Evolutionary conservation across 2,797 vertebrate genomes (phyloP), one percentile per base, ranked within the genome.

Genomic region (Hippoglossus hippoglossus): DNA sequence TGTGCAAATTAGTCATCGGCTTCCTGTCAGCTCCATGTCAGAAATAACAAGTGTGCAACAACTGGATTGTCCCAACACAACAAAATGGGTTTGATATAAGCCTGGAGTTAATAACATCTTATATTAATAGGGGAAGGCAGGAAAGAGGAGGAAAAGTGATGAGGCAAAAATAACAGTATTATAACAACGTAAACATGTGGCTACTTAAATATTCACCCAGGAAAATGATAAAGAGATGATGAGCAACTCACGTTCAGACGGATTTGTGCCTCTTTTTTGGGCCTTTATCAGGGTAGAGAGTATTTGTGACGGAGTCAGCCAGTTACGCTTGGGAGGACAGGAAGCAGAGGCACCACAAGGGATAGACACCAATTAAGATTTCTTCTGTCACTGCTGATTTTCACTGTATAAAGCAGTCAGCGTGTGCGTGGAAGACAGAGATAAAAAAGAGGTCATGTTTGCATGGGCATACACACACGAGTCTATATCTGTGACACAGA

Each of bases 311-410:
- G 68, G 72, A 68, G 57, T 81, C 76, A 52, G 59, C 6, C 41
- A 1, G 55, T 66, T 70, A 58, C 2, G 12, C 67, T 75, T 71
- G 26, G 62, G 28, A 75, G 73, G 39, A 10, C 54, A 62, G 50
- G 51, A 77, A 26, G 58, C 71, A 61, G 76, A 81, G 77, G 72
- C 69, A 65, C 71, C 54, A 75, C 63, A 56, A 73, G 72, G 80
- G 69, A 87, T 67, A 25, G 65, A 79, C 63, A 74, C 66, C 73
- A 87, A 82, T 88, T 85, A 87, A 77, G 61, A 88, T 66, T 5
- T 67, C 53, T 55, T 46, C 61, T 69, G 71, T 83, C 70, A 72
- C 80, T 79, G 65, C 67, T 68, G 61, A 80, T 56, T 75, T 26
- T 66, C 69, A 44, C 53, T 72, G 66, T 39, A 66, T 63, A 67